Evolutionary conservation across 2,113 vertebrate genomes (phyloP).

Genomic region (Larimichthys crocea): DNA sequence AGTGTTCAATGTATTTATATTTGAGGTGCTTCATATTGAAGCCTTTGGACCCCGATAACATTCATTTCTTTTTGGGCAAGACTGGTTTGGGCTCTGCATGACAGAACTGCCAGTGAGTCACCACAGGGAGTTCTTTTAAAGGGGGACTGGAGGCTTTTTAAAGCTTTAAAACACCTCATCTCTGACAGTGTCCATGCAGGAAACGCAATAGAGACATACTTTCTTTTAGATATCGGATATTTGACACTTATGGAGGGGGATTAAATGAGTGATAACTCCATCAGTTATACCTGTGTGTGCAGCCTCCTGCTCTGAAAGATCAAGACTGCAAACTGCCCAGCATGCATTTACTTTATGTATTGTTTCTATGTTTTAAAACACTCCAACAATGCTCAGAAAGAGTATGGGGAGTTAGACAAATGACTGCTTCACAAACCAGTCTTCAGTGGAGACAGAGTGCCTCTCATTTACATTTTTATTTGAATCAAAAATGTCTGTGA

Average conservation of each 20-base stretch:
- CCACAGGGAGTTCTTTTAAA: background rate
- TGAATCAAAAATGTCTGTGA: no score
- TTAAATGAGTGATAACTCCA: no score
- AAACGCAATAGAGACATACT: background rate
- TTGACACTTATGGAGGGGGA: background rate
- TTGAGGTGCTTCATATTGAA: slow-evolving; percentile 16
- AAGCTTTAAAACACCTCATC: background rate
- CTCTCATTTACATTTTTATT: no score
- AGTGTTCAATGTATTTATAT: background rate
- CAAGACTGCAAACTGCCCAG: no score
- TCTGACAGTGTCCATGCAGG: background rate
- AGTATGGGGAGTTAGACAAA: no score
- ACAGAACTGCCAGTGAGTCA: slow-evolving; percentile 1
- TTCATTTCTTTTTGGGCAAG: slow-evolving; percentile 16
- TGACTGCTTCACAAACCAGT: no score
- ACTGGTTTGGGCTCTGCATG: background rate
- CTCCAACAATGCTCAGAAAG: no score
- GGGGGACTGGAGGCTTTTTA: background rate
- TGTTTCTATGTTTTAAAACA: no score
- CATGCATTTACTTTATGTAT: no score
- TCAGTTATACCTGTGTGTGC: background rate
- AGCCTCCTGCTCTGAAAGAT: no score
- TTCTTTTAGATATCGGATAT: background rate
- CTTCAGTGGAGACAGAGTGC: no score
- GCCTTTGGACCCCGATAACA: slow-evolving; percentile 7